phyloP scores from a whole-genome alignment of 2,888 invertebrate species.

The Drosophila algonquin region DNA sequence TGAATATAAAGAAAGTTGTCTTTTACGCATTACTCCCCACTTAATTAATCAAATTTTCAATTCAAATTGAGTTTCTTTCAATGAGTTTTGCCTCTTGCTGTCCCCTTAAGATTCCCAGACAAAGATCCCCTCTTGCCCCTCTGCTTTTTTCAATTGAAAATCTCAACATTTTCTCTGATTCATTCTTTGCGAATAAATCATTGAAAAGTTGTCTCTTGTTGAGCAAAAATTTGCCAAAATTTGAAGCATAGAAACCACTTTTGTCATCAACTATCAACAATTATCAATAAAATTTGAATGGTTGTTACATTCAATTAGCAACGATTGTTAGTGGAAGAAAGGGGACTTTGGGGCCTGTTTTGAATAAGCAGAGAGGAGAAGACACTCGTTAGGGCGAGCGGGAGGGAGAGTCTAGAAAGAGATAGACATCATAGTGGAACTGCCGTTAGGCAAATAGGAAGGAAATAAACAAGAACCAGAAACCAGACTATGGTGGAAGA shows the following conservation, averaged over 20 bases:
- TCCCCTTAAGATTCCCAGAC: no score
- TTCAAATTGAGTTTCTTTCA: not conserved
- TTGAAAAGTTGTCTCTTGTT: not conserved
- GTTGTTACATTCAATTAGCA: conserved; percentile 58
- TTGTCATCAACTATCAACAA: not conserved
- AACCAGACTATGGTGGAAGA: conserved; percentile 26
- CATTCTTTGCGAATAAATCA: not conserved
- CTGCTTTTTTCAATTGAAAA: not conserved
- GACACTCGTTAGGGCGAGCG: conserved; percentile 6
- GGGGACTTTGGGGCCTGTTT: not conserved
- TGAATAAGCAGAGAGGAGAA: not conserved
- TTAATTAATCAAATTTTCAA: not conserved
- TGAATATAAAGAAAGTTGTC: conserved; percentile 16
- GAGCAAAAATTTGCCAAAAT: conserved; percentile 17
- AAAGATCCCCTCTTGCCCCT: not conserved
- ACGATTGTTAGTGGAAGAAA: conserved; percentile 49
- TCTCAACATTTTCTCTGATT: not conserved
- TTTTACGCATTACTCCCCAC: no score
- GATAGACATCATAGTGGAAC: conserved; percentile 1
- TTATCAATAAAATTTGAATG: conserved; percentile 40
- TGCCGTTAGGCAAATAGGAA: conserved; percentile 77
- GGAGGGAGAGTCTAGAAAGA: not conserved
- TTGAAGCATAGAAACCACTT: conserved; percentile 15
- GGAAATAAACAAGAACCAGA: conserved; percentile 64
- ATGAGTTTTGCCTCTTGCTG: no score